Evolutionary conservation across 2,797 vertebrate genomes (phyloP).

Genomic region (Bovichtus variegatus): DNA sequence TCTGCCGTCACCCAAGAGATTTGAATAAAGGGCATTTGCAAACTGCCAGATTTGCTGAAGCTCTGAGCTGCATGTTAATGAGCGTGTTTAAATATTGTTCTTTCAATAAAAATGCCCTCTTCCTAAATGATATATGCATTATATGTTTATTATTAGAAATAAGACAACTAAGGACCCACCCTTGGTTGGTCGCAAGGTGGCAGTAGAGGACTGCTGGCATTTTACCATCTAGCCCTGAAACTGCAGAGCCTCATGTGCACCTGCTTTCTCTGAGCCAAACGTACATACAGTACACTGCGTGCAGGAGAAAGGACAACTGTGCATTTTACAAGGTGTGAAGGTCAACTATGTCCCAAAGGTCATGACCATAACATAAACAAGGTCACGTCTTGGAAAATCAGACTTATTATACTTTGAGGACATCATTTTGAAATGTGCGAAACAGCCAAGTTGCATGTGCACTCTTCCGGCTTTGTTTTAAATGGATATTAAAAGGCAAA

Average conservation of each 20-base stretch:
- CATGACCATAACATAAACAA: neutral
- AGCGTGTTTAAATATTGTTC: conserved; percentile 61
- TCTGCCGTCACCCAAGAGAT: conserved; percentile 90
- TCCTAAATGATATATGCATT: too few species aligned
- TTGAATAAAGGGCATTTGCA: conserved; percentile 91
- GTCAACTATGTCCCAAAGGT: conserved; percentile 28
- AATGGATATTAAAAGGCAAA: neutral
- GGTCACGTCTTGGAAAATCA: neutral
- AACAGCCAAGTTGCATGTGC: neutral
- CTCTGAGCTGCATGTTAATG: conserved; percentile 90
- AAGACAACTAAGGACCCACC: neutral
- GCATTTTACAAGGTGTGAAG: conserved; percentile 45
- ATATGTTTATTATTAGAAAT: neutral
- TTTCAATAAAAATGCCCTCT: too few species aligned
- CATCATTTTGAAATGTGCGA: neutral
- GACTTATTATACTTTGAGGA: neutral
- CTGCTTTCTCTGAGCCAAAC: conserved; percentile 43
- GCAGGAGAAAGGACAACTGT: conserved; percentile 16
- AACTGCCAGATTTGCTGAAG: conserved; percentile 90
- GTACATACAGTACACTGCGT: conserved; percentile 12
- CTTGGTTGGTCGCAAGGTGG: conserved; percentile 53
- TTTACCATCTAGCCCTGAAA: neutral
- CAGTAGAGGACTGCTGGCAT: conserved; percentile 47
- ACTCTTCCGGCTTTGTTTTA: neutral
- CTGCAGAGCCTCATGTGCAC: conserved; percentile 26